phyloP scores from a whole-genome alignment of 1,140 invertebrate species.

The Pseudobourletiella spinata region DNA sequence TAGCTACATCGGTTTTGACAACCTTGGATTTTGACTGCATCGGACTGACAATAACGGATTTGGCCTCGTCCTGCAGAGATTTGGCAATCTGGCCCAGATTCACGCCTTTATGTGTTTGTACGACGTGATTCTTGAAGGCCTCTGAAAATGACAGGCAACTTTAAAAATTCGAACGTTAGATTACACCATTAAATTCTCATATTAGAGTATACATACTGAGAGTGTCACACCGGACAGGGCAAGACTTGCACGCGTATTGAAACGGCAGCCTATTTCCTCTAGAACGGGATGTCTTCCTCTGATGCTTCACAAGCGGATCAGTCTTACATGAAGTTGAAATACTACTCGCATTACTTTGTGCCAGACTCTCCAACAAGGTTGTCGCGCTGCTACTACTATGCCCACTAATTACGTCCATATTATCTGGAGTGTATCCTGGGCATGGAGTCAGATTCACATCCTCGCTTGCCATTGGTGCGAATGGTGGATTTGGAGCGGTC shows the following conservation, averaged over 20 bases:
- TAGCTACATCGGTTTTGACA: neutral
- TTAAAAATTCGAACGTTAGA: neutral
- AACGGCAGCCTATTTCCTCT: conserved; percentile 8
- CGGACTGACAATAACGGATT: neutral
- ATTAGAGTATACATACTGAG: conserved; percentile 12
- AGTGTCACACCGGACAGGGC: conserved; percentile 10
- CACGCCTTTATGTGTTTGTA: conserved; percentile 4
- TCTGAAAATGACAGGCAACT: conserved; percentile 4
- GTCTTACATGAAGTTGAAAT: neutral
- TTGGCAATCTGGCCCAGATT: neutral
- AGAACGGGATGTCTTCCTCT: neutral
- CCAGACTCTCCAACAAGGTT: neutral
- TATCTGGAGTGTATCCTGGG: too few species aligned
- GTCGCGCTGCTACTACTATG: neutral
- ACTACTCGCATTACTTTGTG: neutral
- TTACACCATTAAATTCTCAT: neutral
- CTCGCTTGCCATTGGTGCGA: too few species aligned
- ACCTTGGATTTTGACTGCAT: neutral
- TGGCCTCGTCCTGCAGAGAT: neutral
- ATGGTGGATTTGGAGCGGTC: too few species aligned
- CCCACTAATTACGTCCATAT: neutral
- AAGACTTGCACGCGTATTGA: conserved; percentile 24
- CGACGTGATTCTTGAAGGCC: conserved; percentile 18
- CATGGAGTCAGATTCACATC: too few species aligned
- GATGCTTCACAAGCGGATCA: neutral